Evolutionary conservation across 2,797 vertebrate species (phyloP), one percentile per base, ranked within the genome.

Genomic region (Ctenosaura bakeri): DNA sequence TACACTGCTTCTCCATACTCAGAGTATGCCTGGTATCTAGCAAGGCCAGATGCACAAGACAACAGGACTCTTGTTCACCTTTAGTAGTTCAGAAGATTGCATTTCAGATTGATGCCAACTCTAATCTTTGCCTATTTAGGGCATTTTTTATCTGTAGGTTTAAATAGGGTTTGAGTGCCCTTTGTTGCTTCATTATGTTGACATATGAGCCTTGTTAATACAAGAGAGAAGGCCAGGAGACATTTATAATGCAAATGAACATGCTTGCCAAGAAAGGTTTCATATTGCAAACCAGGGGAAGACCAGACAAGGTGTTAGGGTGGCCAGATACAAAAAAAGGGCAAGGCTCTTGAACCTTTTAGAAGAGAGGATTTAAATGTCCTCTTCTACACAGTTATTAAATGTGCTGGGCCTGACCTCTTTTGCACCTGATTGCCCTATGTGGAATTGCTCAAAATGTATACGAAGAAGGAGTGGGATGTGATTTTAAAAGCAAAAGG

Each of bases 11-110:
- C 88, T 80, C 56, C 20, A 46, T 86, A 7, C 6, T 78, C 8
- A 0, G 6, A 50, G 26, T 0, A 0, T 2, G 35, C 77, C 59
- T 0, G 0, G 84, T n/a, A n/a, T n/a, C n/a, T n/a, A n/a, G n/a
- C n/a, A n/a, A n/a, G 69, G 50, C 69, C 84, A 86, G 69, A 86
- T 56, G 46, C 20, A 38, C 35, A 54, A 71, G 32, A 71, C 64
- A n/a, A 73, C 32, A 26, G 54, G 66, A 13, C 22, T 50, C 83
- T 42, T 73, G 66, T 32, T 69, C 66, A 52, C 46, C 50, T 52
- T 85, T 52, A 54, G 54, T 9, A 73, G 50, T 46, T 29, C 9
- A 46, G 9, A 84, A 54, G 66, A n/a, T 50, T 69, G 32, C 62
- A 83, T 83, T 66, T 22, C 14, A 64, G 24, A 50, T 42, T 38